Conservation (phyloP, 2,888 invertebrate species). For the Lithophane socia region DNA sequence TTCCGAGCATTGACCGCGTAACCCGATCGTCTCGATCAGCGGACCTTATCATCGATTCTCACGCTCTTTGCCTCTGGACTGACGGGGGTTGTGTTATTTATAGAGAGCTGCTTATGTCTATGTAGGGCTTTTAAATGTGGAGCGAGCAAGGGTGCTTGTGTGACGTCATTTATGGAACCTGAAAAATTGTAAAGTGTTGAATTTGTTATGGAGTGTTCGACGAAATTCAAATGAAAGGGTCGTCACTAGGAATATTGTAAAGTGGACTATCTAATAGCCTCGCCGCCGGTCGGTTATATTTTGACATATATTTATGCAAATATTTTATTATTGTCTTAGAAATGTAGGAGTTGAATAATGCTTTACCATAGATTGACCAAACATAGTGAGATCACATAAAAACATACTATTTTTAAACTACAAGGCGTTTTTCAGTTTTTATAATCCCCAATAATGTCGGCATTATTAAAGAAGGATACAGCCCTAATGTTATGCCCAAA, state of each 20-base stretch:
- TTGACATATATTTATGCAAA: no score
- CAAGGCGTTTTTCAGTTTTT: neutral
- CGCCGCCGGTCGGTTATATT: no score
- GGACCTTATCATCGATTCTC: constrained; percentile 65
- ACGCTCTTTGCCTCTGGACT: constrained; percentile 54
- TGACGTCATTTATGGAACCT: constrained; percentile 15
- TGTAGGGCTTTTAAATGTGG: constrained; percentile 16
- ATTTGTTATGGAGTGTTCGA: neutral
- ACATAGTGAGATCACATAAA: neutral
- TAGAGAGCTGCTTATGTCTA: constrained; percentile 33
- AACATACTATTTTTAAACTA: neutral
- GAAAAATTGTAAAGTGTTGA: neutral
- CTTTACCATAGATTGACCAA: neutral
- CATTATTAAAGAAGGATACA: constrained; percentile 5
- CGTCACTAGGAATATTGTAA: neutral
- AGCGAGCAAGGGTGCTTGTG: neutral
- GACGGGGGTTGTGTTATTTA: constrained; percentile 54
- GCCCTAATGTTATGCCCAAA: constrained; percentile 19
- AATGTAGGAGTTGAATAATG: neutral
- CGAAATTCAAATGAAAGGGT: neutral
- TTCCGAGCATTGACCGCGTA: constrained; percentile 64
- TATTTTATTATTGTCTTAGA: no score
- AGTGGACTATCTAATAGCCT: no score
- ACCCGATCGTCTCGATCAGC: constrained; percentile 61
- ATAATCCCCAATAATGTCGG: neutral